Percentiles rank a stretch among this genome's conserved stretches.
Evolutionary conservation across 2,113 vertebrate genomes (phyloP).

Genomic region (Scophthalmus maximus): DNA sequence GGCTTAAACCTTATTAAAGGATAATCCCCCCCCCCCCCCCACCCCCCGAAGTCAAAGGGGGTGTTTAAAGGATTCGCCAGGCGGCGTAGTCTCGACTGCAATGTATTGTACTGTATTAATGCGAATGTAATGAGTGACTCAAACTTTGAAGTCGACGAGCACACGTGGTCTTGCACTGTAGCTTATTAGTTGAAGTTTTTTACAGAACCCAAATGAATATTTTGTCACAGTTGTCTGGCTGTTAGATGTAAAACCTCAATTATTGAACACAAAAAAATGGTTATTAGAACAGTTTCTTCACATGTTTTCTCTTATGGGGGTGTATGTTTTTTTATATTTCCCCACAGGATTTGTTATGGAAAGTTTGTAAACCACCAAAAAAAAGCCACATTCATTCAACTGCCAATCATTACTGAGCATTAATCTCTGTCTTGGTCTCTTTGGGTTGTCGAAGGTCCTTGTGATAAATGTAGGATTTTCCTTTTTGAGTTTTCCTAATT

Average conservation of each 20-base stretch:
- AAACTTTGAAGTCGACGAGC: not conserved
- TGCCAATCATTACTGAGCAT: no score
- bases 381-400: no score
- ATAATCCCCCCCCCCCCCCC: slow-evolving; percentile 65
- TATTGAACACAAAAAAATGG: no score
- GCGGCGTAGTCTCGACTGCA: slow-evolving; percentile 8
- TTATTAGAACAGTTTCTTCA: no score
- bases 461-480: not conserved
- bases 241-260: no score
- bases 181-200: not conserved
- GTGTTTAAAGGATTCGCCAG: slow-evolving; percentile 50
- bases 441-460: not conserved
- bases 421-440: not conserved
- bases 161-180: not conserved
- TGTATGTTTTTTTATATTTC: no score
- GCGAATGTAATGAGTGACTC: not conserved
- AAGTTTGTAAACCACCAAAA: no score
- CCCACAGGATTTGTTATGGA: no score
- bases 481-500: not conserved
- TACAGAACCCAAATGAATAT: not conserved
- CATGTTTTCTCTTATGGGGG: no score
- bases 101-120: not conserved
- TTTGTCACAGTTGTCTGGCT: no score
- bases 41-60: slow-evolving; percentile 60
- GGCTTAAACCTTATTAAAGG: slow-evolving; percentile 70